Base-by-base conservation (phyloP, 2,113 vertebrate species). In the Todiramphus saurophagus region DNA sequence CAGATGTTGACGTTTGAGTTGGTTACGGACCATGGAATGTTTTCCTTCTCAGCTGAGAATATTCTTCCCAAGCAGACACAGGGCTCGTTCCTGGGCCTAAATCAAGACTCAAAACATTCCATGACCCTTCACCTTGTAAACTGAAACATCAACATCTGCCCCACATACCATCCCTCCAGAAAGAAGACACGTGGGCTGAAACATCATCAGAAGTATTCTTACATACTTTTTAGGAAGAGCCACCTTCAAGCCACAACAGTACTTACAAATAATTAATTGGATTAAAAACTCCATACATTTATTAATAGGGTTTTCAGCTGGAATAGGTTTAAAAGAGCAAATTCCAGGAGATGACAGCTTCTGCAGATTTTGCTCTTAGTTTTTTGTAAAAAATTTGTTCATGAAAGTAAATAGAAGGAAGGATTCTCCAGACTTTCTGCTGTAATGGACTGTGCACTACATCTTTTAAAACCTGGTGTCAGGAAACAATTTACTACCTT, bases 31-130 rank as follows among this genome's bases (percentile, higher is more conserved):
- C 0, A 0, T 87, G 92, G 94, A 94, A 96, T 97, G 95, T 97
- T 96, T 96, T 95, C 80, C 62, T 87, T 95, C 94, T 96, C 96
- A 96, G 95, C 44, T 94, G 77, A 94, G 93, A 97, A 96, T 96
- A 89, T 94, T 94, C 94, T 96, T 96, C 89, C 96, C 94, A 96
- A 96, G 94, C 70, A 93, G 93, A 74, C 16, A 0, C 77, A 89
- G 80, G 62, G 81, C 43, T 96, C 12, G 11, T 96, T 96, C 86
- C 89, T 77, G 66, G 25, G 83, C 87, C 91, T 94, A 95, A 97
- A 95, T 87, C 77, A 81, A 91, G 94, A 96, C 81, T 92, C 66
- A 95, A 94, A 97, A 96, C 92, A 95, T 96, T 97, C 94, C 95
- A 89, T 0, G 43, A 95, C 74, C 83, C 74, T 91, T 94, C 8